These are phyloP conservation scores for Poicephalus meyeri DNA, from an alignment of 2,113 vertebrate genomes.

Conservation along the genomic window DNA sequence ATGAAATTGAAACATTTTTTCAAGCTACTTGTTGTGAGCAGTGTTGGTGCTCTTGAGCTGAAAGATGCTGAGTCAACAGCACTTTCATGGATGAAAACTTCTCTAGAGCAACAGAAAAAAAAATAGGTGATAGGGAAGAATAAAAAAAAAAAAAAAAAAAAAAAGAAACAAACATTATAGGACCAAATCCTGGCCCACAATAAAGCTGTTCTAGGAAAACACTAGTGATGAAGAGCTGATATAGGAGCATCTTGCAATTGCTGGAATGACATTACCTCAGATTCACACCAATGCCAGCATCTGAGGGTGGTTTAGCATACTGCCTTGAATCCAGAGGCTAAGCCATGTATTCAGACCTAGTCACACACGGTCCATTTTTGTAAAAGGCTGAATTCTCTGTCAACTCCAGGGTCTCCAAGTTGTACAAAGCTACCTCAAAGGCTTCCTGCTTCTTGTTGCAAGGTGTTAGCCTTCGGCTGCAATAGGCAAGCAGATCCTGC, in stretches of 20 bases:
- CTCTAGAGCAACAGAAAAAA: neutral
- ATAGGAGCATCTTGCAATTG: fast-evolving
- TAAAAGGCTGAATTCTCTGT: neutral
- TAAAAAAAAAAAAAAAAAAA: too few species aligned
- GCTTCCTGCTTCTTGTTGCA: neutral
- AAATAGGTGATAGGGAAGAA: neutral
- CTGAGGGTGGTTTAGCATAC: neutral
- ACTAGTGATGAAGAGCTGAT: neutral
- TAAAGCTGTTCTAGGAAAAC: neutral
- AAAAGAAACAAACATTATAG: neutral
- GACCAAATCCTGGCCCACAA: neutral
- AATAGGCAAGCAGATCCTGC: neutral
- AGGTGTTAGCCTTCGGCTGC: neutral
- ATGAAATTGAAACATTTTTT: neutral
- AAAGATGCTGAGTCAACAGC: neutral
- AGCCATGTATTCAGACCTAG: neutral
- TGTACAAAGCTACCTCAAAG: neutral
- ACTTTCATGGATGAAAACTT: neutral
- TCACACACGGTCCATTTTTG: fast-evolving
- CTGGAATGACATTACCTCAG: neutral
- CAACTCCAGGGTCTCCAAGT: neutral
- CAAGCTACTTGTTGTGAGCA: neutral
- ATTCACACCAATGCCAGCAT: neutral
- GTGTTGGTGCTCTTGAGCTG: neutral
- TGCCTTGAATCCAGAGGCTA: neutral